Evolutionary conservation across 2,888 invertebrate species (phyloP).

Genomic region (Leptinotarsa juncta): DNA sequence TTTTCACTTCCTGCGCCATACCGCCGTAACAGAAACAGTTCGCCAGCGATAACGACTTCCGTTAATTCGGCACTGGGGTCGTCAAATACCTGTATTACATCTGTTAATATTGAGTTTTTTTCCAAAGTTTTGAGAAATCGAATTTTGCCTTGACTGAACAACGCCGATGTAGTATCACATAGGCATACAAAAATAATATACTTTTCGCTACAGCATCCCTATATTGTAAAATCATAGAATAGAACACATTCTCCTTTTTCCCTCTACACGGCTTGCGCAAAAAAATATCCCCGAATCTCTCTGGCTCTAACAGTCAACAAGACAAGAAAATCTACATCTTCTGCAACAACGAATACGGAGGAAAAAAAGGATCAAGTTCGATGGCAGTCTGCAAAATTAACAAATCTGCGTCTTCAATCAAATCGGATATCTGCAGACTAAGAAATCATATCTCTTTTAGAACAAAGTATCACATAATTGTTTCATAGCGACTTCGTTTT

Average conservation of each 20-base stretch:
- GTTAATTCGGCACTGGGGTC: not conserved
- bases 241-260: slow-evolving; percentile 13
- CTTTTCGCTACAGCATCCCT: not conserved
- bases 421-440: not conserved
- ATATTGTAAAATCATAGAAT: not conserved
- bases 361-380: slow-evolving; percentile 15
- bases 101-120: slow-evolving; percentile 3
- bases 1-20: not conserved
- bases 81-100: not conserved
- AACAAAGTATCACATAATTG: too few relatives aligned
- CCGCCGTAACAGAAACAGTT: not conserved
- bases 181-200: not conserved
- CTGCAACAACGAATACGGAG: slow-evolving; percentile 33
- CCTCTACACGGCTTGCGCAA: slow-evolving; percentile 25
- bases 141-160: slow-evolving; percentile 17
- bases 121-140: not conserved
- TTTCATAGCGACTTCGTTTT: too few relatives aligned
- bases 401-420: not conserved
- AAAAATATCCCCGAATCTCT: not conserved
- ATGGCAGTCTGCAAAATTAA: not conserved
- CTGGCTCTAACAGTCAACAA: slow-evolving; percentile 4
- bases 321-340: slow-evolving; percentile 40
- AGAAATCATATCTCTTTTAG: not conserved
- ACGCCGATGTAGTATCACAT: not conserved
- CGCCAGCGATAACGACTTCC: not conserved